phyloP scores from a whole-genome alignment of 2,113 vertebrate genomes.

The Dipodomys spectabilis region DNA sequence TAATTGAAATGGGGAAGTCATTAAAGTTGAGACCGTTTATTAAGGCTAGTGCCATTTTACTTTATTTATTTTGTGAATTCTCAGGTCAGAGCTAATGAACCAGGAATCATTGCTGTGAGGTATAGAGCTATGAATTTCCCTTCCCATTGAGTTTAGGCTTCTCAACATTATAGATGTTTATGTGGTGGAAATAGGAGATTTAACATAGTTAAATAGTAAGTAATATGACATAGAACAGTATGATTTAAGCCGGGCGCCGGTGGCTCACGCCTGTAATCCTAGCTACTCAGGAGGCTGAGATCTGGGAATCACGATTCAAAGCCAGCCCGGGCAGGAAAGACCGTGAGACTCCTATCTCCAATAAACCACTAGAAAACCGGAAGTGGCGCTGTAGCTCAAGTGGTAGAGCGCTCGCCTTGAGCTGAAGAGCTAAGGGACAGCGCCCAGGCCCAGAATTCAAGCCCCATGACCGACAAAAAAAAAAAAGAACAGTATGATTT shows the following conservation, averaged over 20 bases:
- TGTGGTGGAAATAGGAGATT: not conserved
- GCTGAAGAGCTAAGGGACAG: no score
- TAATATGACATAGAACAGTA: not conserved
- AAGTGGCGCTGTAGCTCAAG: no score
- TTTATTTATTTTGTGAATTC: constrained; percentile 13
- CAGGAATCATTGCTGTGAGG: not conserved
- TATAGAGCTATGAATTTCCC: not conserved
- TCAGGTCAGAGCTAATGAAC: constrained; percentile 33
- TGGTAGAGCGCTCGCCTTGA: no score
- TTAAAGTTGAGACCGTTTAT: not conserved
- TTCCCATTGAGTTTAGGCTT: constrained; percentile 31
- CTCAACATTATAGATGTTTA: not conserved
- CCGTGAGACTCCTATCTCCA: no score
- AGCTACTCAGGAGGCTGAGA: no score
- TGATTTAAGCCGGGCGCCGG: no score
- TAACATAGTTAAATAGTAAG: not conserved
- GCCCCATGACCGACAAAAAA: no score
- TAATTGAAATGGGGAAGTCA: constrained; percentile 4
- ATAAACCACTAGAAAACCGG: no score
- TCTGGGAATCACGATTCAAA: no score
- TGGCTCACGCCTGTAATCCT: no score
- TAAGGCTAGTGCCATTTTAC: not conserved
- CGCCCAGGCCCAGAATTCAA: no score
- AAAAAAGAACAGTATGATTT: not conserved
- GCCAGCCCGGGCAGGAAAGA: no score